phyloP scores from a whole-genome alignment of 1,140 invertebrate genomes.

The Aphelinus atriplicis region DNA sequence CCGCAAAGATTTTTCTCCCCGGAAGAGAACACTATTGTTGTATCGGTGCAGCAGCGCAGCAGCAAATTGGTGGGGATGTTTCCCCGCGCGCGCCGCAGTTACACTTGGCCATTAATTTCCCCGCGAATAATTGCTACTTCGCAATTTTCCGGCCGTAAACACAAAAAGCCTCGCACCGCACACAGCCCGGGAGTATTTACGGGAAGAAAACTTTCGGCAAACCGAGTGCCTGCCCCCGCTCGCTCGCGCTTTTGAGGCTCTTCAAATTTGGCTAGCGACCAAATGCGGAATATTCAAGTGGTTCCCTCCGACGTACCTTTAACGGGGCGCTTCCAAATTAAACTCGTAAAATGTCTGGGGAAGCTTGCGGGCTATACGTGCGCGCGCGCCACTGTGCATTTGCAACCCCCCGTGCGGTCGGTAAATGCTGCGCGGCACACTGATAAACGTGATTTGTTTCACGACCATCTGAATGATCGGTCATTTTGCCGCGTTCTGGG shows the following conservation, averaged over 20 bases:
- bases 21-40: too few relatives aligned
- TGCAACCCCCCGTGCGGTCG: slow-evolving; percentile 25
- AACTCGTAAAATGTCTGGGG: slow-evolving; percentile 58
- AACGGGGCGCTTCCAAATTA: slow-evolving; percentile 55
- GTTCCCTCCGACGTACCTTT: background rate
- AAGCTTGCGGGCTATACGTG: slow-evolving; percentile 38
- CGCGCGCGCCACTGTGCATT: slow-evolving; percentile 41
- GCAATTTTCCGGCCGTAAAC: too few relatives aligned
- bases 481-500: too few relatives aligned
- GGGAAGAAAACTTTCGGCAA: slow-evolving; percentile 33
- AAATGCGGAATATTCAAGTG: slow-evolving; percentile 51
- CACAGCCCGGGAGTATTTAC: background rate
- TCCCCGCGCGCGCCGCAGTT: too few relatives aligned
- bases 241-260: slow-evolving; percentile 38
- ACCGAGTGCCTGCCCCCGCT: background rate
- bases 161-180: too few relatives aligned
- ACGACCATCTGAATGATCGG: slow-evolving; percentile 44
- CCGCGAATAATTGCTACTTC: too few relatives aligned
- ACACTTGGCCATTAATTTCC: too few relatives aligned
- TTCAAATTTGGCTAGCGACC: slow-evolving; percentile 50
- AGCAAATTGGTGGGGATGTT: too few relatives aligned
- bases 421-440: slow-evolving; percentile 16
- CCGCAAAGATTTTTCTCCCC: too few relatives aligned
- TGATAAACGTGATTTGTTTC: slow-evolving; percentile 17
- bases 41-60: too few relatives aligned